Conservation (phyloP, 2,113 vertebrate species). For the Chrysemys picta region DNA sequence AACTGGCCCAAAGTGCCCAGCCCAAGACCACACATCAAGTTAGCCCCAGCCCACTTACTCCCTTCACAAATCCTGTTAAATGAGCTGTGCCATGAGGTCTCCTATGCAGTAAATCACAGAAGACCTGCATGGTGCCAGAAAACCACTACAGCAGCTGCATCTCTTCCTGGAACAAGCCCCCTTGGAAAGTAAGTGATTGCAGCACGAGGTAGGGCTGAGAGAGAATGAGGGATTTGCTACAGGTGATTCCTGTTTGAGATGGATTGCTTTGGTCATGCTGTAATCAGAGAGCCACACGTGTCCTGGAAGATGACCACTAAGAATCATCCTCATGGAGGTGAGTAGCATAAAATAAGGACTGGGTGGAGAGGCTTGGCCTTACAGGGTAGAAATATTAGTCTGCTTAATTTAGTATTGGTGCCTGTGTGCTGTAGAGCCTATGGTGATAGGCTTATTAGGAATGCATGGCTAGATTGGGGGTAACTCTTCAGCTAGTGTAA, state of each 20-base stretch:
- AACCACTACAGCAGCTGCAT: background rate
- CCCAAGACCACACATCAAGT: background rate
- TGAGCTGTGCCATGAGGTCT: background rate
- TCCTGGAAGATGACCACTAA: background rate
- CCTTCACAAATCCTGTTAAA: background rate
- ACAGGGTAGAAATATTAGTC: background rate
- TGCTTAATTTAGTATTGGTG: background rate
- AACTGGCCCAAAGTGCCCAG: background rate
- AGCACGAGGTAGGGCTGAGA: background rate
- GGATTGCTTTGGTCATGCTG: background rate
- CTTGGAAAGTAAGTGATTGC: background rate
- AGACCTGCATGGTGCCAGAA: background rate
- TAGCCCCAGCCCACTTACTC: background rate
- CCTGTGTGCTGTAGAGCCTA: no score
- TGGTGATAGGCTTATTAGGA: background rate
- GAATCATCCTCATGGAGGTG: background rate
- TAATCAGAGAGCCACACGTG: background rate
- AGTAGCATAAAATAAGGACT: background rate
- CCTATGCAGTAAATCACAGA: background rate
- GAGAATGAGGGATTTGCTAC: background rate
- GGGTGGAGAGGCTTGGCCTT: background rate
- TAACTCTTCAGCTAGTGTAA: background rate
- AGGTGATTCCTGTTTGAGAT: background rate
- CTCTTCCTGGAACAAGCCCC: background rate
- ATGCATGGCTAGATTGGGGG: background rate